Evolutionary conservation across 2,113 vertebrate species (phyloP), one percentile per base, ranked within the genome.

Genomic region (Catagonus wagneri): DNA sequence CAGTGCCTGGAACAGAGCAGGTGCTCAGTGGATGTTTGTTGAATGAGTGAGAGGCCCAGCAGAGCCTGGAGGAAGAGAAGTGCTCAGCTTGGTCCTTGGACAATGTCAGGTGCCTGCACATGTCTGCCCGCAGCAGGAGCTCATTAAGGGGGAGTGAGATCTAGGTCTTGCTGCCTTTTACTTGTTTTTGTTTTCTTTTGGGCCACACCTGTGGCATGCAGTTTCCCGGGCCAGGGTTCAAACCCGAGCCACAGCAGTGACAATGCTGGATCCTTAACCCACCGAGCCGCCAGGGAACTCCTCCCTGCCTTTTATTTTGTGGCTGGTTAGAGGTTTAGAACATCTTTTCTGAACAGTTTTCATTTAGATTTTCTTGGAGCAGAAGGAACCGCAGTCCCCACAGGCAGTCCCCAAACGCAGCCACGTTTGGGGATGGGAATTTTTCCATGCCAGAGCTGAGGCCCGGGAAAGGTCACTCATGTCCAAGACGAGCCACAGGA

Each of bases 61-160:
- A 60, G 65, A 54, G 65, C 76, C n/a, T 10, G 17, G n/a, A 72
- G 6, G 56, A 56, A 9, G 19, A 71, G 36, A 44, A n/a, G 61
- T 0, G 16, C 7, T 54, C 44, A 7, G 25, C 32, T 4, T 3
- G 0, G 9, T 39, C 5, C 58, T 76, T 23, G 54, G n/a, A 8
- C 0, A 1, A 7, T 11, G 50, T 58, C 60, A 11, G 0, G 15
- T 6, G 22, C 34, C 83, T 11, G 29, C 32, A 63, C 0, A 3
- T 5, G 14, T 9, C 83, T 13, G 17, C 34, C 69, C 76, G 1
- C 2, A 4, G 25, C 3, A 0, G n/a, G 8, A 16, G 27, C 63
- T 88, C 22, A 0, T 25, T 52, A 2, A 7, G 32, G 4, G 23
- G 19, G 2, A 58, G 0, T 0, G 7, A 14, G 65, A 58, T 13